Conservation (phyloP, 2,113 vertebrate species). For the Pygoscelis antarcticus region DNA sequence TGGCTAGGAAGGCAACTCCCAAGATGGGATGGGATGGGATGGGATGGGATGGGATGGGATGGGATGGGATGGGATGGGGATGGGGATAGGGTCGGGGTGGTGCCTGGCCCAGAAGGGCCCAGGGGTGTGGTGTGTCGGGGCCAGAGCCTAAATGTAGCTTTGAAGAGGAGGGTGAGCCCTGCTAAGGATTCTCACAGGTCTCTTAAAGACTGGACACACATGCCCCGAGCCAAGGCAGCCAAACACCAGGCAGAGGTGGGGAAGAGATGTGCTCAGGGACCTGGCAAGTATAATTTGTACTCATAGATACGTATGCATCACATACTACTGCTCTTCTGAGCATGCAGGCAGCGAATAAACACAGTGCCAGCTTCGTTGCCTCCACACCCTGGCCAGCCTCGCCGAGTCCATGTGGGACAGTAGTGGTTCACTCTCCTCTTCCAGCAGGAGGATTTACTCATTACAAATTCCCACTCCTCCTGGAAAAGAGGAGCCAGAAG, state of each 20-base stretch:
- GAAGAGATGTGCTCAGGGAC: not conserved
- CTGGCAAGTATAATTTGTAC: not conserved
- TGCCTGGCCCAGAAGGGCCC: not conserved
- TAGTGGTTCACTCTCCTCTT: not conserved
- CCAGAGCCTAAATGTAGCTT: not conserved
- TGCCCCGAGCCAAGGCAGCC: not conserved
- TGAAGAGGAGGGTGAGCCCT: not conserved
- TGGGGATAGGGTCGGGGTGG: fast-evolving
- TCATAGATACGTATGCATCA: not conserved
- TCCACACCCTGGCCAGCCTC: not conserved
- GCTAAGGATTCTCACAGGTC: not conserved
- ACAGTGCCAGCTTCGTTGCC: not conserved
- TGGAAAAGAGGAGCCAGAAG: not conserved
- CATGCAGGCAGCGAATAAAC: not conserved
- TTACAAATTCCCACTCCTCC: not conserved
- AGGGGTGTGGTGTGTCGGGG: too few species aligned
- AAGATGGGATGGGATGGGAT: fast-evolving
- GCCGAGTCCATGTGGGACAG: fast-evolving
- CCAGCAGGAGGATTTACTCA: not conserved
- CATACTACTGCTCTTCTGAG: not conserved
- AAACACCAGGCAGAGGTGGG: not conserved
- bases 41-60: not conserved
- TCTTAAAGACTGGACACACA: not conserved
- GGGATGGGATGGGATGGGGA: not conserved
- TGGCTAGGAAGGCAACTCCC: fast-evolving